Evolutionary conservation across 2,888 invertebrate genomes (phyloP), one percentile per base, ranked within the genome.

Genomic region (Chaitophorus viminalis): DNA sequence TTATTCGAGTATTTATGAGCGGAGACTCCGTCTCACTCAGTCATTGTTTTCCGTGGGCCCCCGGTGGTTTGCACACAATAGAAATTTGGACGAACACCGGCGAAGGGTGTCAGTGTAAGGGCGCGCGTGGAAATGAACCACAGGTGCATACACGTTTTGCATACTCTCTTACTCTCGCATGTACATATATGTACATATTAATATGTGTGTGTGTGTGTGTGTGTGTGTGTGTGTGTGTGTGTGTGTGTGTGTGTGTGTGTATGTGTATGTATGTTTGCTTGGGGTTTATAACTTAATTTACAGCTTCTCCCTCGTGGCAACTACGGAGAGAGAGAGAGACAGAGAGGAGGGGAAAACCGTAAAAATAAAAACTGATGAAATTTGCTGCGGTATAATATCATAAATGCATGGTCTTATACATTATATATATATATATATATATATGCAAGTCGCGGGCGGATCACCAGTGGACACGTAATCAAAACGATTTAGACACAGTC

Each of bases 261-360:
- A 14, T 14, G 46, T 46, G 46, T 3, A 14, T 46, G 0, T 46
- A 14, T 11, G 46, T 46, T 8, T 11, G 11, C 46, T 11, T 21
- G 29, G 83, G 21, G 60, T 31, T 75, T 83, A 75, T 83, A 83
- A 83, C 60, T 83, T 60, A 60, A 83, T 75, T 83, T 83, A 60
- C 74, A 60, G 29, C 70, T 31, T 29, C 39, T 81, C 11, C 29
- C 65, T 25, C 68, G 9, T 9, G 1, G 39, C 29, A 18, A 39
- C 65, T 14, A n/a, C 60, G 60, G 21, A 14, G 3, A 25, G 60
- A 6, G 74, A 36, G 4, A 25, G 33, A n/a, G 3, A 18, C 8
- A 6, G 5, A 52, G 21, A 29, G 14, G 9, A 52, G 6, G 29
- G 25, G 25, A 33, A 79, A 39, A n/a, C 2, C 70, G 46, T 46